These are phyloP conservation scores for Mola mola DNA, from an alignment of 2,113 vertebrate species.

Conservation along the genomic window DNA sequence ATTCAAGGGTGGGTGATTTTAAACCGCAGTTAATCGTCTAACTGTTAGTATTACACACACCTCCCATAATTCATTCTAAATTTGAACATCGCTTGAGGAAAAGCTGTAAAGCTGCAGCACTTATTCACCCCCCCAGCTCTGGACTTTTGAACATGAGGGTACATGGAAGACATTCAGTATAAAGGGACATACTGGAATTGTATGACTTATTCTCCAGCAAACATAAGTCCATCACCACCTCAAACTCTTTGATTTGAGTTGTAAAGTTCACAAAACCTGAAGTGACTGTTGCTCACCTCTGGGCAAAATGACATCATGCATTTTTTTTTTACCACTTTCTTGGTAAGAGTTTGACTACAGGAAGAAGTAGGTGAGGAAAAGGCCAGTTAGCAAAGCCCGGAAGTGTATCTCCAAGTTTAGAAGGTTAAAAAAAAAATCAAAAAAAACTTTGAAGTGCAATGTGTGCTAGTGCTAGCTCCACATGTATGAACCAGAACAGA, in stretches of 20 bases:
- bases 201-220: conserved; percentile 12
- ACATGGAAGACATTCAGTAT: neutral
- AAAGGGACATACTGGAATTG: conserved; percentile 22
- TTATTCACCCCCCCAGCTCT: conserved; percentile 30
- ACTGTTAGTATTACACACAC: neutral
- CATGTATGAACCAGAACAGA: neutral
- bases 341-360: conserved; percentile 10
- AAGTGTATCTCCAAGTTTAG: conserved; percentile 34
- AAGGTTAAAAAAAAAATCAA: neutral
- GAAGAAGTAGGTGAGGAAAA: conserved; percentile 23
- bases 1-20: neutral
- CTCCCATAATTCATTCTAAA: neutral
- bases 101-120: conserved; percentile 7
- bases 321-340: conserved; percentile 16
- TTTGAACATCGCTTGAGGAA: conserved; percentile 21
- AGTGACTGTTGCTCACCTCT: conserved; percentile 39
- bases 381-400: conserved; percentile 29
- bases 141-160: neutral
- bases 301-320: conserved; percentile 47
- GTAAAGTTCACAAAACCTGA: conserved; percentile 19
- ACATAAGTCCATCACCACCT: conserved; percentile 8
- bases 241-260: conserved; percentile 35
- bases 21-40: neutral
- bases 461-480: conserved; percentile 2
- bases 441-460: neutral